Percentiles rank a stretch among this genome's conserved stretches.
Evolutionary conservation across 2,113 vertebrate species (phyloP).

Genomic region (Athene cunicularia): DNA sequence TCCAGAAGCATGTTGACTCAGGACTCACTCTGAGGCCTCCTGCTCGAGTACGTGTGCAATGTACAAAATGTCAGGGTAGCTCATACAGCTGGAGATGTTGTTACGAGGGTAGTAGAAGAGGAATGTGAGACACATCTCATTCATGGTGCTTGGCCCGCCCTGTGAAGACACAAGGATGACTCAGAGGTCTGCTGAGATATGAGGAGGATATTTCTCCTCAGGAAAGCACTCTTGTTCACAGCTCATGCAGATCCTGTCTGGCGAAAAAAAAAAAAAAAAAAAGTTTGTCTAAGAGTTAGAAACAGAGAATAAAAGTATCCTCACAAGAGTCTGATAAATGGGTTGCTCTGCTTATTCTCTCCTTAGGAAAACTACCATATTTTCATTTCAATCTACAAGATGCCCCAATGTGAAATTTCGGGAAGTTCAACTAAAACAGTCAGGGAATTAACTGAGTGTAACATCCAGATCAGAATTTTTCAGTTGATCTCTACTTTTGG

Average conservation of each 20-base stretch:
- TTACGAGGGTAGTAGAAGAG: constrained; percentile 82
- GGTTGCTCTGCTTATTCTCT: not conserved
- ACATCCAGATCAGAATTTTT: not conserved
- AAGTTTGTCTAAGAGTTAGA: not conserved
- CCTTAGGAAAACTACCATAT: not conserved
- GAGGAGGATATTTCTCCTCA: not conserved
- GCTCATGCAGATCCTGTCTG: not conserved
- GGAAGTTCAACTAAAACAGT: not conserved
- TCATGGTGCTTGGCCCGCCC: constrained; percentile 78
- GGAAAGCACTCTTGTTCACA: not conserved
- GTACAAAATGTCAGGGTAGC: constrained; percentile 58
- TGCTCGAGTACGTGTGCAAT: constrained; percentile 21
- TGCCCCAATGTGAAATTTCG: not conserved
- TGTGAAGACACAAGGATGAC: constrained; percentile 35
- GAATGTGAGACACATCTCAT: constrained; percentile 86
- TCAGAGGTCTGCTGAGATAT: not conserved
- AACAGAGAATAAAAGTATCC: not conserved
- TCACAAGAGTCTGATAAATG: not conserved
- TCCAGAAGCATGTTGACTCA: not conserved
- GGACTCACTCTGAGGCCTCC: constrained; percentile 65
- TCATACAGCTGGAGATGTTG: constrained; percentile 73
- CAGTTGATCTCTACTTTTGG: not conserved
- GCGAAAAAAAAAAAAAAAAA: not conserved
- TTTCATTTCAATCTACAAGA: not conserved
- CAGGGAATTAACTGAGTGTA: not conserved